Conservation (phyloP, 2,888 invertebrate genomes). For the Dynastes maya region DNA sequence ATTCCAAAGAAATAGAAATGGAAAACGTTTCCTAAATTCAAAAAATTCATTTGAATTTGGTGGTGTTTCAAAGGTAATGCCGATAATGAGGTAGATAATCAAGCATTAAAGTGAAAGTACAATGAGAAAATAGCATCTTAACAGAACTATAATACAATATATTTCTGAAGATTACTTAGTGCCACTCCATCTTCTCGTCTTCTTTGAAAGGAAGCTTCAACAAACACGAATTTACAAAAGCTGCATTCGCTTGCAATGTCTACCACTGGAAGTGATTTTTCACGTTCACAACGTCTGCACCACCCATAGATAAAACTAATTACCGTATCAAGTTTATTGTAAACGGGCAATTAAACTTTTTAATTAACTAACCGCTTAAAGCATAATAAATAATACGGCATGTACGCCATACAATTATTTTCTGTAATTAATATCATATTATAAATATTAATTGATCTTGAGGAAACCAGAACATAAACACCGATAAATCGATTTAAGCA, state of each 20-base stretch:
- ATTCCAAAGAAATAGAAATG: too few relatives aligned
- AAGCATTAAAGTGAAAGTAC: too few relatives aligned
- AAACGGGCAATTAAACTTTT: conserved; percentile 47
- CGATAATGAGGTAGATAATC: too few relatives aligned
- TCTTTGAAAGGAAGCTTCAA: too few relatives aligned
- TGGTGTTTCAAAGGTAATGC: too few relatives aligned
- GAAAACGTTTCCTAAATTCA: too few relatives aligned
- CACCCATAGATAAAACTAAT: conserved; percentile 44
- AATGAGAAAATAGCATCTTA: too few relatives aligned
- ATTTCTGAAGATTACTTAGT: too few relatives aligned
- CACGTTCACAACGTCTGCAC: background rate
- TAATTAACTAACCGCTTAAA: conserved; percentile 43
- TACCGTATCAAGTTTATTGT: conserved; percentile 42
- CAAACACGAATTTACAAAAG: background rate
- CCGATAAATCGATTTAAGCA: conserved; percentile 25
- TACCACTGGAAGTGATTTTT: conserved; percentile 33
- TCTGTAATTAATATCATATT: conserved; percentile 44
- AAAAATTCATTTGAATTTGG: too few relatives aligned
- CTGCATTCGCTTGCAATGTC: conserved; percentile 4
- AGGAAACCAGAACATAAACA: conserved; percentile 32
- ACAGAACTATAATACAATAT: too few relatives aligned
- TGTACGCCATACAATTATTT: conserved; percentile 34
- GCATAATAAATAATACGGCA: conserved; percentile 46
- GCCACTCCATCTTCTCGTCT: background rate
- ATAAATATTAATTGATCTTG: conserved; percentile 41